These are phyloP conservation scores for Lophura nycthemera DNA, from an alignment of 2,113 vertebrate species.

Conservation along the genomic window DNA sequence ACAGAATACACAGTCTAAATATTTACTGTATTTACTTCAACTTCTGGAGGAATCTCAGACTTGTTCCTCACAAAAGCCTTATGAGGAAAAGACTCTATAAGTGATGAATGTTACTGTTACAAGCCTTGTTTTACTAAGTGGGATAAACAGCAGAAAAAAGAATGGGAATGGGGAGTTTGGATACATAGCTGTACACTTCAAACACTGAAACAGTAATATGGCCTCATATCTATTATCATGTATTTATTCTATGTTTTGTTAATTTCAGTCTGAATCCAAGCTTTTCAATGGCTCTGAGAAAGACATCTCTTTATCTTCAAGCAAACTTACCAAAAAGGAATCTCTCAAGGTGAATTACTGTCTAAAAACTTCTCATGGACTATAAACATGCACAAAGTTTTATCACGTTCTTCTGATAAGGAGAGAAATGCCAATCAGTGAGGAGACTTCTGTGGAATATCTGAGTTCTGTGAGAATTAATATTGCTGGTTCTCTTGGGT, in stretches of 20 bases:
- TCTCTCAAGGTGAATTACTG: constrained; percentile 91
- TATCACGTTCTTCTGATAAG: neutral
- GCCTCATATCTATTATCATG: neutral
- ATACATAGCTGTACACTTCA: neutral
- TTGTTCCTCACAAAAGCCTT: neutral
- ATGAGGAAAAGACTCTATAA: neutral
- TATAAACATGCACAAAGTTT: neutral
- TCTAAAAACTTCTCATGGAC: neutral
- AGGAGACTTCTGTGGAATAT: neutral
- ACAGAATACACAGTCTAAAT: neutral
- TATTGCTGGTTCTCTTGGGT: neutral
- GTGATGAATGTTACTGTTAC: neutral
- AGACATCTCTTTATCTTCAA: constrained; percentile 88
- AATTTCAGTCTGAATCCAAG: constrained; percentile 94
- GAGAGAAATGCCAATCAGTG: neutral
- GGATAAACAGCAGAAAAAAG: neutral
- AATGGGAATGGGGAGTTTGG: neutral
- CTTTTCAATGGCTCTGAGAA: constrained; percentile 99
- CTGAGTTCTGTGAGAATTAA: neutral
- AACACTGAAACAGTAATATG: neutral
- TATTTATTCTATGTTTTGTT: constrained; percentile 34
- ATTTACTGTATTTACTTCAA: neutral
- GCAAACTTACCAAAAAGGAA: constrained; percentile 98
- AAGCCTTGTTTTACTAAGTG: neutral
- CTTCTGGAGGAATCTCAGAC: neutral